Evolutionary conservation across 2,113 vertebrate genomes (phyloP), one percentile per base, ranked within the genome.

Genomic region (Lophotis ruficrista): DNA sequence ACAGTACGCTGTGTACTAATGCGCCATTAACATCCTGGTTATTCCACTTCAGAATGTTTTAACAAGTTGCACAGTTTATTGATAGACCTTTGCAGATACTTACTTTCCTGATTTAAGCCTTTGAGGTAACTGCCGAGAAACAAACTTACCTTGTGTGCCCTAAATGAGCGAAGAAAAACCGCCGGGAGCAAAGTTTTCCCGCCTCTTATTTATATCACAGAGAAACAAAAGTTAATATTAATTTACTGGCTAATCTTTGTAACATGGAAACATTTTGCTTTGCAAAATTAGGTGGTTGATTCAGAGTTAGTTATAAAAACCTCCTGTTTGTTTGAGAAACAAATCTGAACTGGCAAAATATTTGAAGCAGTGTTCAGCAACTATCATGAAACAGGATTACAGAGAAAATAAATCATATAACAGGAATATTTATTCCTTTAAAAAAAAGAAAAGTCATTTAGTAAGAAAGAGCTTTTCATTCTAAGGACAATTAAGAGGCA

Each of bases 261-360:
- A 96, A 94, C 83, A 84, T 87, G 87, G 81, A 97, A 93, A 92
- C 57, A 60, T 73, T 96, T 83, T 92, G 50, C 94, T 87, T 92
- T 94, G 93, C 89, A 57, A 96, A 96, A 95, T 83, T 96, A 94
- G 90, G n/a, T 85, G 13, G 90, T 70, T 92, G 82, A 51, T 86
- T 89, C 78, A 88, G 78, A 8, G 61, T 81, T 87, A 83, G 61
- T 95, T 93, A 93, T 54, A 89, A 94, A 94, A 97, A 87, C 37
- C 69, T 89, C 53, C 33, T 89, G 65, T 68, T 91, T 83, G 81
- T 92, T 90, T 91, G 87, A 93, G 89, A 94, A 90, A 90, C 61
- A 87, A 85, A 95, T 76, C 54, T 45, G 33, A 95, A 77, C 87
- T 82, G 64, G 51, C 83, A 70, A 96, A 87, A 86, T 68, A 94